Base-by-base conservation (phyloP, 1,140 invertebrate species). In the Colletes latitarsis region DNA sequence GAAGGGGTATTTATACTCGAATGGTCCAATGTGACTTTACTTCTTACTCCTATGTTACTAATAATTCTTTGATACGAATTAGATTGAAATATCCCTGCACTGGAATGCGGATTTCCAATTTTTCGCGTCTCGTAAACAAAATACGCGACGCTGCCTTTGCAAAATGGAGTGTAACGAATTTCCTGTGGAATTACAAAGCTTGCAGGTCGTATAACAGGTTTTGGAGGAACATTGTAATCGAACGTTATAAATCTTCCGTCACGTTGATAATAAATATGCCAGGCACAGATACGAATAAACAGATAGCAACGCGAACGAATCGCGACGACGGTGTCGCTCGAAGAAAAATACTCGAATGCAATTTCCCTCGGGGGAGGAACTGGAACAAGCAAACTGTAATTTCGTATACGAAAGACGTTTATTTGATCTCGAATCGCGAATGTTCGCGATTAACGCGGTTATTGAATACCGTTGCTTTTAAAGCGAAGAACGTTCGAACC, bases 201-300 rank as follows among this genome's bases (percentile, higher is more conserved):
- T 46, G 0, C 43, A 3, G 0, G 15, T 57, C 17, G 17, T n/a
- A n/a, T 1, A n/a, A 17, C 30, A 30, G 30, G 30, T 2, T 30
- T 30, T 17, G 43, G 62, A 82, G 60, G 62, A 71, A 79, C 60
- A 21, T 43, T 52, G 30, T 21, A 75, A 66, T 78, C 58, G 78
- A 66, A 21, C 41, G 62, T 70, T 74, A 39, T 53, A 82, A 85
- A 70, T 63, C 53, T 62, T 69, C 57, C 30, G 68, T 72, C 85
- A 57, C 71, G 53, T 74, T 72, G 58, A 82, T 72, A 76, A 85
- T 74, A 85, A 85, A 85, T 85, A 77, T 74, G 63, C 77, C 64
- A 39, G 39, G 10, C 15, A 15, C 52, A 66, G 49, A 53, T 41
- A 60, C 39, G 21, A 46, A 52, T 58, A 53, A 74, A 82, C 82